Evolutionary conservation across 2,113 vertebrate genomes (phyloP), one percentile per base, ranked within the genome.

Genomic region (Ceratotherium simum): DNA sequence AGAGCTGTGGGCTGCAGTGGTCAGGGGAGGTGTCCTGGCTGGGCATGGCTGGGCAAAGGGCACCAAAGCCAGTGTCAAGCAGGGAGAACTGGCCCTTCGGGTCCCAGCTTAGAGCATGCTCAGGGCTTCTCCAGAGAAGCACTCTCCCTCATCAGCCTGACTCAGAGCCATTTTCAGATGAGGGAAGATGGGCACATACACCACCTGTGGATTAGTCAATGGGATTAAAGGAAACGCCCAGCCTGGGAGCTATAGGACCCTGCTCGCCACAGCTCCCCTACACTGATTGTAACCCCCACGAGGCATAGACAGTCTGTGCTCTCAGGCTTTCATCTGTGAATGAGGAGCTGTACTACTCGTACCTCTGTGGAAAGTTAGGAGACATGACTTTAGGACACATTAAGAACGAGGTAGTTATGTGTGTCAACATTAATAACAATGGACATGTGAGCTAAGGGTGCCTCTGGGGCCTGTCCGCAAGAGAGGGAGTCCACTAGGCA

Each of bases 21-120:
- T 62, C n/a, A 42, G 78, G n/a, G 27, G n/a, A 36, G 17, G 3
- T 0, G 5, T 20, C 9, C 39, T 27, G 21, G 5, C 42, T 2
- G 0, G 29, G 13, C 13, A 14, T 54, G 8, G 21, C 51, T 0
- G 0, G 20, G 1, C 9, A 7, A 70, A 85, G 17, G 60, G 25
- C n/a, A 27, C 8, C 14, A 0, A 20, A 42, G 7, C 5, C 10
- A 3, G 12, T 14, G 29, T 72, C 33, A 0, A 0, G 5, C 21
- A 64, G 75, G 8, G 42, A 6, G 27, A 31, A 11, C 39, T 0
- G 17, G 10, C 14, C 6, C n/a, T 29, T 17, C 1, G 5, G 5
- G 39, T 17, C 16, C n/a, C 48, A 20, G 25, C 33, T n/a, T 11
- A 64, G n/a, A 11, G 13, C 8, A 10, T 13, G 2, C 25, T 18